These are phyloP conservation scores for Leptodactylus fuscus DNA, from an alignment of 2,113 vertebrate species.

Conservation along the genomic window DNA sequence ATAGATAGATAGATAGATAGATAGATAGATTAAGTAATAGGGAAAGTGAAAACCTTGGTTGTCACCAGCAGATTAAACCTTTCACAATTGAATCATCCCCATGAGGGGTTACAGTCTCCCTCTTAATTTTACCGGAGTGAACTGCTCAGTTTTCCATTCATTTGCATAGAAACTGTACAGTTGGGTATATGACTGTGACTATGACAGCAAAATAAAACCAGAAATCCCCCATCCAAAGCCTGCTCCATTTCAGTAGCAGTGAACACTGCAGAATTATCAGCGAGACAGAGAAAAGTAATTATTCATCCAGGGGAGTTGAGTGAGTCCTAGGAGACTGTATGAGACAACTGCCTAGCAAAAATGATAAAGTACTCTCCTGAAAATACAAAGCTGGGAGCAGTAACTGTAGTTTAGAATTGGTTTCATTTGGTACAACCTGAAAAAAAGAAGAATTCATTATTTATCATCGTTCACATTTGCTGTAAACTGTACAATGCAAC, in stretches of 20 bases:
- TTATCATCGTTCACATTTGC: constrained; percentile 26
- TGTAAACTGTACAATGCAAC: constrained; percentile 1
- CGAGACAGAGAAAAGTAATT: constrained; percentile 54
- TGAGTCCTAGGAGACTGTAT: constrained; percentile 54
- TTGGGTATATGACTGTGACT: constrained; percentile 29
- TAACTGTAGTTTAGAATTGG: constrained; percentile 26
- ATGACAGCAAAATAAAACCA: constrained; percentile 31
- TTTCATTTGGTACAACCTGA: constrained; percentile 17
- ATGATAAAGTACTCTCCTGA: constrained; percentile 58
- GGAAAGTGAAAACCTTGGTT: no score
- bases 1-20: no score
- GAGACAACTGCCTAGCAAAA: constrained; percentile 57
- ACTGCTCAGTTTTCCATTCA: constrained; percentile 1
- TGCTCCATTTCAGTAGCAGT: constrained; percentile 51
- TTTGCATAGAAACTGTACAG: constrained; percentile 11
- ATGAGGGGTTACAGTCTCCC: neutral
- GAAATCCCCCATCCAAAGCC: constrained; percentile 34
- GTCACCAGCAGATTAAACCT: no score
- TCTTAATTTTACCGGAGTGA: neutral
- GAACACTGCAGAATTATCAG: constrained; percentile 57
- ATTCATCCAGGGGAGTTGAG: constrained; percentile 55
- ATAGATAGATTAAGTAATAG: no score
- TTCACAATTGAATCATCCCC: neutral
- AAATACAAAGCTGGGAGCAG: constrained; percentile 47
- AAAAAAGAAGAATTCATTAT: constrained; percentile 23